phyloP scores from a whole-genome alignment of 2,113 vertebrate genomes.

The Rhinopithecus roxellana region DNA sequence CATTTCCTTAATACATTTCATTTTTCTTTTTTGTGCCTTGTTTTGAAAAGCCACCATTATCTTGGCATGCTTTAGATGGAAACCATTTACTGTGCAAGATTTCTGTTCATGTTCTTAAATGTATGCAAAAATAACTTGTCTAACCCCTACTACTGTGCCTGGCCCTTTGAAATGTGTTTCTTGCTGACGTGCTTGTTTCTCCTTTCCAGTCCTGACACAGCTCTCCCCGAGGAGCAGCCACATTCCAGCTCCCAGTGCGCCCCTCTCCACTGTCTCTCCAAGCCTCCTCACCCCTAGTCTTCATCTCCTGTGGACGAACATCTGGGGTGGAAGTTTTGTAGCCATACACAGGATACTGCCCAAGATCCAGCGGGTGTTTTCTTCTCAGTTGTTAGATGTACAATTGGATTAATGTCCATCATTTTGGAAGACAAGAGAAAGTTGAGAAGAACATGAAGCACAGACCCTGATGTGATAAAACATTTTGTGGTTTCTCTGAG shows the following conservation, averaged over 20 bases:
- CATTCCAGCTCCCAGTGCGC: constrained; percentile 90
- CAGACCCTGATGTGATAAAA: constrained; percentile 79
- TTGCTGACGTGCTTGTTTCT: constrained; percentile 68
- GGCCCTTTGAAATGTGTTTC: neutral
- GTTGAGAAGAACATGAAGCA: constrained; percentile 81
- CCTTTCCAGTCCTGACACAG: constrained; percentile 90
- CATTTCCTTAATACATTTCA: neutral
- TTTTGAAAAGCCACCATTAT: neutral
- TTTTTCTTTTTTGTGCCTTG: neutral
- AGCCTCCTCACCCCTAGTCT: constrained; percentile 86
- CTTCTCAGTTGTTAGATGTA: constrained; percentile 72
- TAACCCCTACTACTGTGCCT: neutral
- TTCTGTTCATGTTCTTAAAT: neutral
- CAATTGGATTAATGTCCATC: constrained; percentile 68
- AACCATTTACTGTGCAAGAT: neutral
- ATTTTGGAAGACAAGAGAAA: constrained; percentile 78
- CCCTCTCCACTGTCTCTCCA: constrained; percentile 91
- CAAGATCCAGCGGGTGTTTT: constrained; percentile 77
- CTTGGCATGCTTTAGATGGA: neutral
- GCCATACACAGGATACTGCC: constrained; percentile 75
- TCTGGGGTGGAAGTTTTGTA: constrained; percentile 71
- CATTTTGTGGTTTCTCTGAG: constrained; percentile 78
- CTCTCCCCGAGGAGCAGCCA: constrained; percentile 86
- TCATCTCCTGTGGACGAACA: constrained; percentile 69
- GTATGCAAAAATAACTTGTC: neutral